A percentile compares a stretch with the other conserved stretches of the same genome.
These are phyloP conservation scores for Drosophila dives DNA, from an alignment of 2,888 invertebrate species.

Conservation along the genomic window DNA sequence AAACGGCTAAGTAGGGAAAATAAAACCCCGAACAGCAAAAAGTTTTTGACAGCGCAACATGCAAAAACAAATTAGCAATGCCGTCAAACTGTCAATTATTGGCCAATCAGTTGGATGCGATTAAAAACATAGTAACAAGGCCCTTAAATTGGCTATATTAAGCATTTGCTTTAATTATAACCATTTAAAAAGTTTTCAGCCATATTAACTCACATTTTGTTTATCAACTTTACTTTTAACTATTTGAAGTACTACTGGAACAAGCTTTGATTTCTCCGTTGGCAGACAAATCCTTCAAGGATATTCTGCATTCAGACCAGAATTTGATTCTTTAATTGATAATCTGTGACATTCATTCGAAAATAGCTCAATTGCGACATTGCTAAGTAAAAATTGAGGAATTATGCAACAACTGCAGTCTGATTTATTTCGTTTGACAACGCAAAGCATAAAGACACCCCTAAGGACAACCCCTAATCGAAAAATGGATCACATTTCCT, in stretches of 20 bases:
- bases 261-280: neutral
- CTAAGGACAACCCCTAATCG: conserved; percentile 12
- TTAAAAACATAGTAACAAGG: conserved; percentile 53
- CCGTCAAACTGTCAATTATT: conserved; percentile 79
- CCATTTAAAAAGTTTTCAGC: neutral
- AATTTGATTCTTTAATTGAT: neutral
- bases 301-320: neutral
- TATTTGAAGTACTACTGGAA: neutral
- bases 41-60: conserved; percentile 76
- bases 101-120: conserved; percentile 68
- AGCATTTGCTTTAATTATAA: conserved; percentile 26
- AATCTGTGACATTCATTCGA: neutral
- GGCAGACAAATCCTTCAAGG: neutral
- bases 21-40: conserved; percentile 36
- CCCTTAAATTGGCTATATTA: conserved; percentile 29
- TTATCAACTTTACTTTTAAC: neutral
- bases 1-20: conserved; percentile 19
- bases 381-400: neutral
- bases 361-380: too few species aligned
- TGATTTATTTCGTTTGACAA: conserved; percentile 33
- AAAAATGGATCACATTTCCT: conserved; percentile 16
- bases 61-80: conserved; percentile 77
- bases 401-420: neutral
- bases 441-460: conserved; percentile 3
- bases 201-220: neutral